phyloP scores from a whole-genome alignment of 2,113 vertebrate species.

The Glareola pratincola region DNA sequence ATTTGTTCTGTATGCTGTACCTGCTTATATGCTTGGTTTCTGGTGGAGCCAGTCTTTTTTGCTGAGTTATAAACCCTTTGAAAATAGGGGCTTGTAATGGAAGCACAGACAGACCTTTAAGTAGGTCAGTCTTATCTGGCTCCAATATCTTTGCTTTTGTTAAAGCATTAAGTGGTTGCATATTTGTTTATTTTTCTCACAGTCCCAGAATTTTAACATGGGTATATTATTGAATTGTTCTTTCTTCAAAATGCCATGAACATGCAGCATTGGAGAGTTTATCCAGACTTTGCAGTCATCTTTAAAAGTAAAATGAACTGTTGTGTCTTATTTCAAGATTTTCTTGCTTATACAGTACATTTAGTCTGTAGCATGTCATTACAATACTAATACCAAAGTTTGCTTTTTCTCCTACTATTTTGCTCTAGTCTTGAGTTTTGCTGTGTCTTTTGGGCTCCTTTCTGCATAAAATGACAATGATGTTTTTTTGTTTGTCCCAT shows the following conservation, averaged over 20 bases:
- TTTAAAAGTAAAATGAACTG: background rate
- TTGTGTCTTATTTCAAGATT: background rate
- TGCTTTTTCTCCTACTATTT: background rate
- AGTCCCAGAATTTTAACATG: background rate
- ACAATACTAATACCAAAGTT: background rate
- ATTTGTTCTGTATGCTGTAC: background rate
- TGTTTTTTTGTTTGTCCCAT: constrained; percentile 52
- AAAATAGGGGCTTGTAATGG: background rate
- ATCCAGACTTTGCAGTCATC: background rate
- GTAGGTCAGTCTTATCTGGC: background rate
- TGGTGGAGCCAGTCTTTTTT: background rate
- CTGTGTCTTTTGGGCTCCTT: background rate
- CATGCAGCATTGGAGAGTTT: background rate
- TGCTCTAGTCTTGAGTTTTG: background rate
- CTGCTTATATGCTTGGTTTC: background rate
- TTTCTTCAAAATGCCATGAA: background rate
- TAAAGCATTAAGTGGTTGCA: background rate
- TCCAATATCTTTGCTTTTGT: background rate
- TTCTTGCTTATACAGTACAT: background rate
- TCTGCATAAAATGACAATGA: background rate
- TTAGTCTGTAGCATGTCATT: background rate
- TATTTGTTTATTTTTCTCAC: background rate
- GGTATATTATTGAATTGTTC: background rate
- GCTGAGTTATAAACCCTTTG: constrained; percentile 25
- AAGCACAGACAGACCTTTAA: background rate